These are phyloP conservation scores for Ephialtes manifestator DNA, from an alignment of 2,888 invertebrate genomes.

Conservation along the genomic window DNA sequence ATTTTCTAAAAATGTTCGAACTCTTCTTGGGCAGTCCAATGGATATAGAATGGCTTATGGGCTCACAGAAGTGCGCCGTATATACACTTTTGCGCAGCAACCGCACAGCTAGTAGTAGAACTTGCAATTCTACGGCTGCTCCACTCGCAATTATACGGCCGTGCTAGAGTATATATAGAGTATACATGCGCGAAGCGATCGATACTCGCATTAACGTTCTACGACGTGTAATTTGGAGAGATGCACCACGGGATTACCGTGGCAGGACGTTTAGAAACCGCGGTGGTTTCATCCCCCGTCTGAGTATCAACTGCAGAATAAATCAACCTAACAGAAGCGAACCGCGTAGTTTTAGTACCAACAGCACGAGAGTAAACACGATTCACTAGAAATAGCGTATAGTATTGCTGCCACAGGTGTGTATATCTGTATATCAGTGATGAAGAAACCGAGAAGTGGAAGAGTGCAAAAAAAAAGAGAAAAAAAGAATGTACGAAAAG, in stretches of 20 bases:
- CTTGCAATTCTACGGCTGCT: constrained; percentile 23
- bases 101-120: not conserved
- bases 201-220: constrained; percentile 74
- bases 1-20: not conserved
- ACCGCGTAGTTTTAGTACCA: constrained; percentile 18
- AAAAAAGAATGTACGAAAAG: constrained; percentile 38
- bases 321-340: constrained; percentile 3
- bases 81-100: not conserved
- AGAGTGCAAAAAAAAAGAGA: constrained; percentile 7
- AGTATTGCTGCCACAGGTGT: constrained; percentile 44
- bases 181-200: constrained; percentile 71
- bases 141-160: constrained; percentile 24
- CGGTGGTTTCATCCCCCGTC: constrained; percentile 37
- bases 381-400: not conserved
- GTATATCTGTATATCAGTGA: constrained; percentile 48
- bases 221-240: constrained; percentile 78
- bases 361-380: not conserved
- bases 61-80: not conserved
- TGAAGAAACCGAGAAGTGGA: constrained; percentile 8
- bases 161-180: not conserved
- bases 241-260: constrained; percentile 73
- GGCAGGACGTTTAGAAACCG: constrained; percentile 57
- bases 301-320: constrained; percentile 1
- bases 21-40: not conserved
- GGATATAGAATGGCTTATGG: not conserved